Evolutionary conservation across 2,113 vertebrate species (phyloP).

Genomic region (Poeciliopsis turrubarensis): DNA sequence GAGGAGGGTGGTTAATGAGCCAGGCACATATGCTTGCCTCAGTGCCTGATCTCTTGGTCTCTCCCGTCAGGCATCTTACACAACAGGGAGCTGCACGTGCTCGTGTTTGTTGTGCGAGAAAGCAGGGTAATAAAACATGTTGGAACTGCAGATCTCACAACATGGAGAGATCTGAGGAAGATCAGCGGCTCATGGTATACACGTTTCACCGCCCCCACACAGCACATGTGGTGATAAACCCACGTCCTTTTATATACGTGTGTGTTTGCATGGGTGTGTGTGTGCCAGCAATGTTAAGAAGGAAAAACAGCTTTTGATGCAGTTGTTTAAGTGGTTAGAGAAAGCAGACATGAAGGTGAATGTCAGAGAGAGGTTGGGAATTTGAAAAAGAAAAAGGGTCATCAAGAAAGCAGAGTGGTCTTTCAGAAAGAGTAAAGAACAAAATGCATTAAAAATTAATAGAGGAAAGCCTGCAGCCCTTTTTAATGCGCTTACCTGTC

Average conservation of each 20-base stretch:
- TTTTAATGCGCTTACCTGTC: conserved; percentile 88
- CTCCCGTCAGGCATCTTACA: conserved; percentile 72
- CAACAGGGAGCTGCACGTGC: conserved; percentile 55
- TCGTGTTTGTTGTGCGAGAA: conserved; percentile 40
- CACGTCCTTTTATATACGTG: background rate
- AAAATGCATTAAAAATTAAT: conserved; percentile 23
- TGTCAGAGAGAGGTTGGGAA: conserved; percentile 38
- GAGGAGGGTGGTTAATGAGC: conserved; percentile 75
- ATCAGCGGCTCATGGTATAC: conserved; percentile 4
- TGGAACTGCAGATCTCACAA: conserved; percentile 39
- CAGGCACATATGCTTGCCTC: conserved; percentile 74
- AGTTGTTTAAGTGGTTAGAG: conserved; percentile 39
- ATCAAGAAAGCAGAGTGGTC: conserved; percentile 2
- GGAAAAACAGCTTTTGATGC: conserved; percentile 38
- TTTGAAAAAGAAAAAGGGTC: conserved; percentile 19
- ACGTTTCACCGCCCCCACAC: conserved; percentile 1
- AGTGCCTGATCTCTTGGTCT: conserved; percentile 74
- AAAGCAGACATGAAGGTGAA: conserved; percentile 57
- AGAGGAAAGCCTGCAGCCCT: conserved; percentile 1
- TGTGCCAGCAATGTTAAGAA: conserved; percentile 31
- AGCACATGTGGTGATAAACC: conserved; percentile 6
- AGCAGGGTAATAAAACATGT: conserved; percentile 40
- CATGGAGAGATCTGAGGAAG: conserved; percentile 18
- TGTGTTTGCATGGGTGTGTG: background rate
- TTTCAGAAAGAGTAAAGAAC: conserved; percentile 13